Conservation (phyloP, 2,113 vertebrate genomes). For the Poecilia latipinna region DNA sequence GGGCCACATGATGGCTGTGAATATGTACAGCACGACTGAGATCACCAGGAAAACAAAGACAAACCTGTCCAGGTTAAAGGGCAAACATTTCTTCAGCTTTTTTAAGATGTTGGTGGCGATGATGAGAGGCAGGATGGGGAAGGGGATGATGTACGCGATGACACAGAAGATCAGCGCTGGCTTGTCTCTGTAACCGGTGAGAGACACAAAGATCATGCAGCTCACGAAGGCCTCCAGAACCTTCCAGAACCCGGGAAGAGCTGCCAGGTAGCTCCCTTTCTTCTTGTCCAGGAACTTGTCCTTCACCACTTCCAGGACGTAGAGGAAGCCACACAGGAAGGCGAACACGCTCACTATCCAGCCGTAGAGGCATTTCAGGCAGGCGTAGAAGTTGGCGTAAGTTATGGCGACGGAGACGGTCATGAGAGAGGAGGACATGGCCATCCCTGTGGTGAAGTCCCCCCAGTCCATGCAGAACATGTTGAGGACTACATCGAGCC, state of each 20-base stretch:
- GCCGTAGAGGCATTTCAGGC: conserved; percentile 53
- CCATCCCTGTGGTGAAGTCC: conserved; percentile 85
- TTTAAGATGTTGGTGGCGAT: conserved; percentile 82
- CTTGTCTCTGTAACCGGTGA: neutral
- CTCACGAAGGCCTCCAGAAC: conserved; percentile 84
- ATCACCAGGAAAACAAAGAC: conserved; percentile 79
- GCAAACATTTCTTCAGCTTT: conserved; percentile 66
- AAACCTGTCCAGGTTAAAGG: conserved; percentile 77
- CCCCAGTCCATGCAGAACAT: conserved; percentile 83
- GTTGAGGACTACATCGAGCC: conserved; percentile 69
- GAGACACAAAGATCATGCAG: conserved; percentile 83
- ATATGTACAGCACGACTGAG: conserved; percentile 80
- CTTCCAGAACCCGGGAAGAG: conserved; percentile 83
- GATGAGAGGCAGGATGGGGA: conserved; percentile 81
- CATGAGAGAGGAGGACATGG: conserved; percentile 83
- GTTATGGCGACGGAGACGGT: conserved; percentile 81
- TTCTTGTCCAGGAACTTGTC: conserved; percentile 75
- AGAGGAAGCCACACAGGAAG: conserved; percentile 77
- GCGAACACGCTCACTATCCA: conserved; percentile 75
- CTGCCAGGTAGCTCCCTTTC: conserved; percentile 81
- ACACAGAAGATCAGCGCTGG: conserved; percentile 76
- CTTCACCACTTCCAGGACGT: conserved; percentile 78
- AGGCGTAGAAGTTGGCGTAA: conserved; percentile 76
- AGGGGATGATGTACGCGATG: conserved; percentile 82
- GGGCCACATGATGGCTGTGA: conserved; percentile 81